Evolutionary conservation across 2,113 vertebrate species (phyloP).

Genomic region (Prochilodus magdalenae): DNA sequence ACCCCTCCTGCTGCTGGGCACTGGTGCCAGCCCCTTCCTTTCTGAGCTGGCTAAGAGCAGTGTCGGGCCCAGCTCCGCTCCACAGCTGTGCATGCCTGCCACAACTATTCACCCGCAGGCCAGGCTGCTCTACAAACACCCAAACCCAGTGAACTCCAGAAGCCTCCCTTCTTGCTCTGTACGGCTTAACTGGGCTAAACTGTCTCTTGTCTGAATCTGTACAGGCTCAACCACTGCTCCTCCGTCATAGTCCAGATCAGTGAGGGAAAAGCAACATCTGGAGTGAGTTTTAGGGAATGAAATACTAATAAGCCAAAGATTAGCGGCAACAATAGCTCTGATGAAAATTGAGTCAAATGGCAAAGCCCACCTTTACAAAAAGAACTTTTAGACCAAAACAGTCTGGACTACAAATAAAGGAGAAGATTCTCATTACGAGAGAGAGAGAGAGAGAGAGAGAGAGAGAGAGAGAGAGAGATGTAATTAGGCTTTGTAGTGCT

Average conservation of each 20-base stretch:
- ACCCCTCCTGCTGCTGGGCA: slow-evolving; percentile 1
- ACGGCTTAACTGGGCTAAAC: neutral
- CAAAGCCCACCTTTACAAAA: neutral
- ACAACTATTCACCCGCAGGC: slow-evolving; percentile 60
- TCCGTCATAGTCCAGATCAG: neutral
- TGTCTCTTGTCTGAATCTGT: neutral
- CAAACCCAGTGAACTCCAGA: slow-evolving; percentile 52
- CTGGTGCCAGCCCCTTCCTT: slow-evolving; percentile 12
- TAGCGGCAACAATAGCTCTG: neutral
- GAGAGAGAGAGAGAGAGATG: slow-evolving; percentile 23
- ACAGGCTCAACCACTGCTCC: neutral
- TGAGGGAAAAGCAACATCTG: neutral
- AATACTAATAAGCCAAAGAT: neutral
- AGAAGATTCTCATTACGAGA: neutral
- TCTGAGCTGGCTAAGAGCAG: slow-evolving; percentile 32
- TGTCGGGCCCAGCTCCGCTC: slow-evolving; percentile 45
- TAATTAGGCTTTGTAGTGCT: slow-evolving; percentile 52
- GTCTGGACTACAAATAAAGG: neutral
- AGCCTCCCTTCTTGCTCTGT: neutral
- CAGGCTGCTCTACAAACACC: slow-evolving; percentile 57
- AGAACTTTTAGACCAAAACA: neutral
- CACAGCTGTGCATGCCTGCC: slow-evolving; percentile 60
- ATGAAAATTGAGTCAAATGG: neutral
- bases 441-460: slow-evolving; percentile 10
- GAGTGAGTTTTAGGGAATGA: neutral